Evolutionary conservation across 2,113 vertebrate species (phyloP).

Genomic region (Paradoxurus hermaphroditus): DNA sequence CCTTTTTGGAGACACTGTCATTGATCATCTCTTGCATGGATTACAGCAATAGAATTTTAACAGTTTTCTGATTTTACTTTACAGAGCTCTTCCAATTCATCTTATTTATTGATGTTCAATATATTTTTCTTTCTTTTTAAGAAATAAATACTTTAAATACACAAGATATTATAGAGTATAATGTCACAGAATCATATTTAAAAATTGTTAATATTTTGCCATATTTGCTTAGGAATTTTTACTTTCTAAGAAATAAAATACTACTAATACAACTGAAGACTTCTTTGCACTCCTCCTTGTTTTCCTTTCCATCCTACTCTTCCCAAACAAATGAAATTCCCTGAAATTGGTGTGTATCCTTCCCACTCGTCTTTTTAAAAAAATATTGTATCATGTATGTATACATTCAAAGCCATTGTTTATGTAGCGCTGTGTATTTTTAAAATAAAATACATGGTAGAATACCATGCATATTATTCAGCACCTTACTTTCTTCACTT

Average conservation of each 20-base stretch:
- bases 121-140: constrained; percentile 27
- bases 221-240: not conserved
- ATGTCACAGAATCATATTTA: not conserved
- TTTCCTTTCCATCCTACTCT: not conserved
- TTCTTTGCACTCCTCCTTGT: not conserved
- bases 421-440: not conserved
- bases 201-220: not conserved
- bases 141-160: not conserved
- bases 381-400: not conserved
- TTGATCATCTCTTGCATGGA: not conserved
- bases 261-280: not conserved
- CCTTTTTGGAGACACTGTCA: not conserved
- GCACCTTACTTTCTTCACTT: not conserved
- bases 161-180: not conserved
- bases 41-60: not conserved
- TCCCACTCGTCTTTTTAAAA: not conserved
- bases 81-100: not conserved
- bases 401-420: not conserved
- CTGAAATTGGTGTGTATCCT: not conserved
- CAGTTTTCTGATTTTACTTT: not conserved
- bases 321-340: not conserved
- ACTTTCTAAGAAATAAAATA: not conserved
- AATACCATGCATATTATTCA: not conserved
- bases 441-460: not conserved
- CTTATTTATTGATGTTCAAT: not conserved